These are phyloP conservation scores for Colletes gigas DNA, from an alignment of 1,140 invertebrate species.

Conservation along the genomic window DNA sequence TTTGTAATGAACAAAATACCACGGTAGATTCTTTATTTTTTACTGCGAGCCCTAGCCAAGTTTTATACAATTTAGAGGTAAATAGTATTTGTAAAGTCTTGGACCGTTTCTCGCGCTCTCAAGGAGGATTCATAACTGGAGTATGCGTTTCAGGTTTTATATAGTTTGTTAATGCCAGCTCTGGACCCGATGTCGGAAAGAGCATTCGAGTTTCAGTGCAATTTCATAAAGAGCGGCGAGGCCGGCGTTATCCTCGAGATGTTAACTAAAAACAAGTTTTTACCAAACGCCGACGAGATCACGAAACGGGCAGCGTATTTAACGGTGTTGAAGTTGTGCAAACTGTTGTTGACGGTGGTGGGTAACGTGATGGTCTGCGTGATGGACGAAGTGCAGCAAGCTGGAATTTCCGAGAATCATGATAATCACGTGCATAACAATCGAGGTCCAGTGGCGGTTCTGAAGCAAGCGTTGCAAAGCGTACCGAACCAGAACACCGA, in stretches of 20 bases:
- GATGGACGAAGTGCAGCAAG: conserved; percentile 81
- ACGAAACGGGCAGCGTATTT: conserved; percentile 93
- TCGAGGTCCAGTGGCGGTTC: conserved; percentile 81
- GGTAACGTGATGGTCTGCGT: conserved; percentile 88
- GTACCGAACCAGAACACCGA: conserved; percentile 88
- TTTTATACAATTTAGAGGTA: conserved; percentile 88
- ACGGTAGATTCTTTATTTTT: conserved; percentile 89
- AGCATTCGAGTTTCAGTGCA: conserved; percentile 92
- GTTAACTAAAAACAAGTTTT: conserved; percentile 93
- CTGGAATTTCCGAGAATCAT: conserved; percentile 70
- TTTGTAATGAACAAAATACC: conserved; percentile 79
- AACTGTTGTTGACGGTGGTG: conserved; percentile 93
- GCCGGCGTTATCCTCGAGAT: conserved; percentile 91
- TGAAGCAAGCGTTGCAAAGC: conserved; percentile 87
- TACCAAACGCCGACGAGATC: conserved; percentile 89
- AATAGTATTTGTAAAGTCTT: conserved; percentile 34
- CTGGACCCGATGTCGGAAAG: conserved; percentile 90
- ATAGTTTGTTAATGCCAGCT: conserved; percentile 95
- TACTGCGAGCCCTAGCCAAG: conserved; percentile 87
- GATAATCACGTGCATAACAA: conserved; percentile 77
- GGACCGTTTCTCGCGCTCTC: neutral
- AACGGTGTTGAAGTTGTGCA: conserved; percentile 93
- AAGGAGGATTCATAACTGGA: neutral
- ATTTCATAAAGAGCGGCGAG: conserved; percentile 93
- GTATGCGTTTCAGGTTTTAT: conserved; percentile 87